phyloP scores from a whole-genome alignment of 1,140 invertebrate species.

The Zaprionus nigranus region DNA sequence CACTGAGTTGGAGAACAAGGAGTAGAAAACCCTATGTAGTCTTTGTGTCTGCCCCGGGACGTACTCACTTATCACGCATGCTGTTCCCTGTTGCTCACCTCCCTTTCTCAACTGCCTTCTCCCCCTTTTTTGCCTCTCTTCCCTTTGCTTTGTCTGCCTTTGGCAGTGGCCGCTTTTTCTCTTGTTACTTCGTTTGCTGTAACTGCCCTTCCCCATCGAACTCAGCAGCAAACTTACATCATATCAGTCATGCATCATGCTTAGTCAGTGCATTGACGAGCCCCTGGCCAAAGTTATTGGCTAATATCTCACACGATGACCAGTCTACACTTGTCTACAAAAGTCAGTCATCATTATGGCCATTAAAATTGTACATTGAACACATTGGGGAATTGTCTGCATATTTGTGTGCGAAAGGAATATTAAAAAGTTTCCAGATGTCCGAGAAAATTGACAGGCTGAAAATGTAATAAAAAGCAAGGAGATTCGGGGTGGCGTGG shows the following conservation, averaged over 20 bases:
- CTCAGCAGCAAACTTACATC: conserved; percentile 3
- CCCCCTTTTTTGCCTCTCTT: not conserved
- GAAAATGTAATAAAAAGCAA: too few species aligned
- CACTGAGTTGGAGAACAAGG: not conserved
- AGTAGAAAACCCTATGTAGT: conserved; percentile 9
- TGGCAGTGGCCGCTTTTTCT: conserved; percentile 31
- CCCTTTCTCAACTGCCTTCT: not conserved
- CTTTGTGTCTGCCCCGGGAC: conserved; percentile 9
- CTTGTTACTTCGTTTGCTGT: conserved; percentile 25
- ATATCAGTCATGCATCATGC: conserved; percentile 58
- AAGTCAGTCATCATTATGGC: conserved; percentile 24
- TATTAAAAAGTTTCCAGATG: not conserved
- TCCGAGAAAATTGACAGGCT: too few species aligned
- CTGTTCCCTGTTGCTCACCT: conserved; percentile 5
- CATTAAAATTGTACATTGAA: conserved; percentile 8
- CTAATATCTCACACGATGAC: conserved; percentile 26
- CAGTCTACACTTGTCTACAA: conserved; percentile 13
- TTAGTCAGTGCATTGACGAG: conserved; percentile 55
- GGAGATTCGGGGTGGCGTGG: too few species aligned
- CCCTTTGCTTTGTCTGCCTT: conserved; percentile 57
- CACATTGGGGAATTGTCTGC: not conserved
- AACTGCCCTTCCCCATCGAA: not conserved
- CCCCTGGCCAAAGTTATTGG: conserved; percentile 30
- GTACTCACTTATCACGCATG: conserved; percentile 44
- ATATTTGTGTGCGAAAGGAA: conserved; percentile 1